These are phyloP conservation scores for Nymphalis c-album DNA, from an alignment of 2,888 invertebrate genomes.

Conservation along the genomic window DNA sequence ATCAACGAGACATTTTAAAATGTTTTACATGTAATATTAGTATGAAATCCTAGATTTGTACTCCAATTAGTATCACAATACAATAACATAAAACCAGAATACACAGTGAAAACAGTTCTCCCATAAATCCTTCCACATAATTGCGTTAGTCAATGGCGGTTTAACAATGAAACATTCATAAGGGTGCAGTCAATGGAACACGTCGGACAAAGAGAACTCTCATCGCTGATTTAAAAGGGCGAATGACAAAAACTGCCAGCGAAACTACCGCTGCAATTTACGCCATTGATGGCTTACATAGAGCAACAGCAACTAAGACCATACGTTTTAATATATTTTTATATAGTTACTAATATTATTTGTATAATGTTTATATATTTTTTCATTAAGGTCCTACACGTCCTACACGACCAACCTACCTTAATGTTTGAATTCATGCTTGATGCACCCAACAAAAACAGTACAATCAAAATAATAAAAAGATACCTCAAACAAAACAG, in stretches of 20 bases:
- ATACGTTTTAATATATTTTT: not conserved
- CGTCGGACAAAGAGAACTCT: slow-evolving; percentile 37
- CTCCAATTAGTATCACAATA: not conserved
- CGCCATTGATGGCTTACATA: slow-evolving; percentile 2
- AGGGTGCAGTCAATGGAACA: slow-evolving; percentile 40
- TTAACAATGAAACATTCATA: slow-evolving; percentile 36
- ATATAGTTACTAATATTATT: no score
- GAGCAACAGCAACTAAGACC: not conserved
- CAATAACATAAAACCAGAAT: not conserved
- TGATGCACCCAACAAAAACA: no score
- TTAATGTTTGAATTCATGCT: no score
- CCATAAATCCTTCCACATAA: slow-evolving; percentile 30
- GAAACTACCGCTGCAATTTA: slow-evolving; percentile 9
- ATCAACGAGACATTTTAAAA: no score
- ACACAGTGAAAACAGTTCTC: slow-evolving; percentile 1
- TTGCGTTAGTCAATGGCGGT: slow-evolving; percentile 35
- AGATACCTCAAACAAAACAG: no score
- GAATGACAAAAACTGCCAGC: slow-evolving; percentile 29
- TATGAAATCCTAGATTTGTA: not conserved
- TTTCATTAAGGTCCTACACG: no score
- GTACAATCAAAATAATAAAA: no score
- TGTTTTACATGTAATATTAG: no score
- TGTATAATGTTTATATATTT: no score
- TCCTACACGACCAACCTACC: no score
- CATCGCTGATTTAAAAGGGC: slow-evolving; percentile 29